Conservation (phyloP, 1,140 invertebrate genomes). For the Phymorhynchus buccinoides region DNA sequence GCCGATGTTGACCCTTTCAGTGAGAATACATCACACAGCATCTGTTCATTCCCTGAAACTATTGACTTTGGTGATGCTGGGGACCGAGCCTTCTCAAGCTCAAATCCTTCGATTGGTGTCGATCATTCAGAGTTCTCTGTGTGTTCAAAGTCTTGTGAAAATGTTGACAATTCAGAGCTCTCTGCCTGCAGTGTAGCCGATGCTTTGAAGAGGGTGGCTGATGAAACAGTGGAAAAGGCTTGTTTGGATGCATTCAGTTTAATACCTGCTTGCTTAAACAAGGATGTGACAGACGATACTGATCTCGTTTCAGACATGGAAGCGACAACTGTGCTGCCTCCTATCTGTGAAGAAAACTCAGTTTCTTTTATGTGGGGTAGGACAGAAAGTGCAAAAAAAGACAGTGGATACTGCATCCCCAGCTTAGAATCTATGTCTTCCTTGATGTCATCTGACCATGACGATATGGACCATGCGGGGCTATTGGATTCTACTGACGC, state of each 20-base stretch:
- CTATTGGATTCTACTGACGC: not conserved
- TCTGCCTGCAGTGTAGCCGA: not conserved
- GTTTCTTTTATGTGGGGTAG: not conserved
- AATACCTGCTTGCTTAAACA: not conserved
- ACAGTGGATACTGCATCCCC: conserved; percentile 7
- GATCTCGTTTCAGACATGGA: not conserved
- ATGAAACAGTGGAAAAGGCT: not conserved
- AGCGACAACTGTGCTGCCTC: not conserved
- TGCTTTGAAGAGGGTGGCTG: not conserved
- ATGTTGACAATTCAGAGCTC: not conserved
- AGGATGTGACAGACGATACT: not conserved
- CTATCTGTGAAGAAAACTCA: conserved; percentile 9
- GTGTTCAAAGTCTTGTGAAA: not conserved
- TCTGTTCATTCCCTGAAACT: not conserved
- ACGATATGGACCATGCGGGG: not conserved
- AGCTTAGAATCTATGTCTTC: not conserved
- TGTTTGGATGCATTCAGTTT: not conserved
- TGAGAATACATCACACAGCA: not conserved
- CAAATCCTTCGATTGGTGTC: not conserved
- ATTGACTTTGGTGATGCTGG: not conserved
- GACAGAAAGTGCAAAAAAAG: not conserved
- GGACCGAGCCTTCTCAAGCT: not conserved
- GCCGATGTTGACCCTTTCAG: not conserved
- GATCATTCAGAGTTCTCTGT: too few species aligned
- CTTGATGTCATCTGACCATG: not conserved